Evolutionary conservation across 2,113 vertebrate species (phyloP), one percentile per base, ranked within the genome.

Genomic region (Machaerirhynchus nigripectus): DNA sequence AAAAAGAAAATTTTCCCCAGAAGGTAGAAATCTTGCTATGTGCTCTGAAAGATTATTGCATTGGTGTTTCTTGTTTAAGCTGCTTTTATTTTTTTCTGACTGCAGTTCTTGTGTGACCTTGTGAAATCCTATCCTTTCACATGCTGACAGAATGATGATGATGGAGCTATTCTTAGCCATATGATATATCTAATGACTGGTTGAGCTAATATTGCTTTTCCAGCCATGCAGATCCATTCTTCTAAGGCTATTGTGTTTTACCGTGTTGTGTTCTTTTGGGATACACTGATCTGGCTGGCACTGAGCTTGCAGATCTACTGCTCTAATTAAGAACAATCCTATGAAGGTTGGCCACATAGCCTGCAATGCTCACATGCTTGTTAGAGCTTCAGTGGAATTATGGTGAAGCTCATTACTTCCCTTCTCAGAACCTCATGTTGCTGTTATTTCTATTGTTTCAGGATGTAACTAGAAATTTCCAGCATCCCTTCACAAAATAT

Each of bases 41-140:
- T 15, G 15, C 26, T 52, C 33, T 55, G 85, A 24, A 59, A 90
- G 16, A 15, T 70, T 80, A 35, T 50, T 22, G 7, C 30, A 17
- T 4, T 59, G 35, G 15, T 24, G 84, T 63, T 87, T 74, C 87
- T 68, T 59, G 13, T 44, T 73, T 83, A 56, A 84, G 46, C 18
- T 61, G 13, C 11, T 2, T n/a, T 20, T 15, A 6, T 6, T 30
- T 53, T 47, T 63, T 85, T 65, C 23, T 61, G 37, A 74, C 42
- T 82, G 69, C 84, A 84, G 37, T 40, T 81, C 75, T 86, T 56
- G 33, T 55, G 39, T 83, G 90, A 90, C 79, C 87, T 92, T 13
- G 6, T 74, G 90, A 96, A 95, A 96, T 63, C 68, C 60, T 92
- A 86, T 44, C 64, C 55, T 49, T 88, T 91, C 40, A 37, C 56